Evolutionary conservation across 1,140 invertebrate species (phyloP), one percentile per base, ranked within the genome.

Genomic region (Colletes latitarsis): DNA sequence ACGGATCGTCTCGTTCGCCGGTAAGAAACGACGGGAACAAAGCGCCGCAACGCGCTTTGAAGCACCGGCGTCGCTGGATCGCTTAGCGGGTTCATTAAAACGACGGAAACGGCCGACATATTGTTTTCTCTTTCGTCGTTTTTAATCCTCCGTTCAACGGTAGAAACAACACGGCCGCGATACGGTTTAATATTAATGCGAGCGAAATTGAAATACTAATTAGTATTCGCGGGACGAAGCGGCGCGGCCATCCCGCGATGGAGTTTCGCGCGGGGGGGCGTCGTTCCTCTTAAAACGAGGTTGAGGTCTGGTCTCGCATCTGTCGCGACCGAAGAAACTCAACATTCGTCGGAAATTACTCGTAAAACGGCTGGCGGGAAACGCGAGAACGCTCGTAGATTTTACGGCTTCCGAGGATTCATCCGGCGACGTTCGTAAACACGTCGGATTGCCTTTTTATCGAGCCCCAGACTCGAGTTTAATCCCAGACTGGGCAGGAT

Each of bases 281-380:
- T 30, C 30, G 30, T 30, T 30, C 1, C 30, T 30, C 30, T 30
- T 30, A 14, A 14, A 15, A 19, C 14, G 17, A 9, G 12, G 43
- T 46, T 46, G 43, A 46, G 43, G 9, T 30, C 30, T 0, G 30
- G 19, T 9, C 19, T n/a, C 67, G 77, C 57, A 63, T 73, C 69
- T 58, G 74, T 66, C 79, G 77, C 62, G 68, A 76, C 72, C 66
- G 64, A 82, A 71, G 82, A 82, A 82, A 82, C 84, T 70, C 70
- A 39, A 78, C 60, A 62, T 60, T 73, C 62, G 73, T 68, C 77
- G 58, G 77, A 87, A 87, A 87, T 87, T 82, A 83, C 81, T 86
- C 81, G 77, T 87, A 86, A 87, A 87, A 86, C 77, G 69, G 64
- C 41, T 62, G 71, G 14, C 21, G n/a, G 30, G 15, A 30, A 64